Percentiles rank a stretch among this genome's conserved stretches.
These are phyloP conservation scores for Stenurella melanura DNA, from an alignment of 2,888 invertebrate genomes.

Conservation along the genomic window DNA sequence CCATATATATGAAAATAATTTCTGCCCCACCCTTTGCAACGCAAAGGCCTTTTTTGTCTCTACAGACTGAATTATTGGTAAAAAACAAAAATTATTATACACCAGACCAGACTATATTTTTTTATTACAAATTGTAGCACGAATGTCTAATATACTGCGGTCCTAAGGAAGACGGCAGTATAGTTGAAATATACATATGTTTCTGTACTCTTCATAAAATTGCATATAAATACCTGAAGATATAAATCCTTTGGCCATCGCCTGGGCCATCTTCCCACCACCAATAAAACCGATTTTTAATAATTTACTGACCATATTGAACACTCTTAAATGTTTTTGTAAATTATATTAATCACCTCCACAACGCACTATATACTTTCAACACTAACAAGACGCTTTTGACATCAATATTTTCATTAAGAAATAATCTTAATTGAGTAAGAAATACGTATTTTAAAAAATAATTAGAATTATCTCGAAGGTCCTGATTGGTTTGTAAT, in stretches of 20 bases:
- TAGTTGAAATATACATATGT: background rate
- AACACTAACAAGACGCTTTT: slow-evolving; percentile 13
- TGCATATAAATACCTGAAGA: slow-evolving; percentile 80
- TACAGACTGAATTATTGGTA: too few species aligned
- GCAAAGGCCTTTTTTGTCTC: too few species aligned
- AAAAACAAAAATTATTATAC: too few species aligned
- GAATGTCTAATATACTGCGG: too few species aligned
- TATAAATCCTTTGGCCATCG: slow-evolving; percentile 92
- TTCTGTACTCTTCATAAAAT: slow-evolving; percentile 25
- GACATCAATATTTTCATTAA: slow-evolving; percentile 14
- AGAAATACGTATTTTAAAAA: slow-evolving; percentile 14
- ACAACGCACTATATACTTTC: slow-evolving; percentile 12
- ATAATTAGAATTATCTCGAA: slow-evolving; percentile 10
- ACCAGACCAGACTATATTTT: too few species aligned
- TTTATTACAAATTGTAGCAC: too few species aligned
- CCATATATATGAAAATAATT: too few species aligned
- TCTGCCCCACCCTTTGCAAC: too few species aligned
- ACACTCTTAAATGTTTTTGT: slow-evolving; percentile 42
- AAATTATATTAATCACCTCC: background rate
- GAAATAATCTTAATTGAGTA: slow-evolving; percentile 21
- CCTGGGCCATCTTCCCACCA: slow-evolving; percentile 94
- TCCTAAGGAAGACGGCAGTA: too few species aligned
- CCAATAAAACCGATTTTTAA: slow-evolving; percentile 93
- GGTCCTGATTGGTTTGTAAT: background rate
- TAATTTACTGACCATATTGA: slow-evolving; percentile 70